Conservation (phyloP, 2,888 invertebrate genomes). For the Drosophila trichaetosa region DNA sequence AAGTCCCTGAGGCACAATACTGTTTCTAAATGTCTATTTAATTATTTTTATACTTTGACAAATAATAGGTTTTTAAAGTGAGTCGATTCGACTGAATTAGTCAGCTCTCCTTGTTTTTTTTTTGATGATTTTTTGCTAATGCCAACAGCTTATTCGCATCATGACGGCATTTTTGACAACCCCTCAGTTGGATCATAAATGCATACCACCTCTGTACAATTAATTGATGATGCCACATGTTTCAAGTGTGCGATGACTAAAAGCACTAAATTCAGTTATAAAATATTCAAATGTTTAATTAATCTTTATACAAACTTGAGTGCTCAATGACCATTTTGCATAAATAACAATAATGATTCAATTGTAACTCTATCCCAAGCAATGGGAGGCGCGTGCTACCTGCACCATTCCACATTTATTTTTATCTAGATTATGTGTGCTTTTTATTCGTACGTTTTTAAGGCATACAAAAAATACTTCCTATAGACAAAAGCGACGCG, state of each 20-base stretch:
- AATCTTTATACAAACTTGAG: constrained; percentile 22
- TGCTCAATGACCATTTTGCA: constrained; percentile 7
- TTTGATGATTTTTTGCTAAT: constrained; percentile 34
- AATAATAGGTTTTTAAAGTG: constrained; percentile 3
- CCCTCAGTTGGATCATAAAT: constrained; percentile 40
- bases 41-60: background rate
- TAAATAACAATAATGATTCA: constrained; percentile 45
- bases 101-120: constrained; percentile 37
- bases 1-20: background rate
- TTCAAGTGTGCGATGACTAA: constrained; percentile 44
- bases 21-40: background rate
- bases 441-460: background rate
- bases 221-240: constrained; percentile 74
- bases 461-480: constrained; percentile 29
- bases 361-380: constrained; percentile 19
- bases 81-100: constrained; percentile 13
- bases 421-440: constrained; percentile 3
- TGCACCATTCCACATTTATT: constrained; percentile 8
- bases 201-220: constrained; percentile 39
- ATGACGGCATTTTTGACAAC: constrained; percentile 39
- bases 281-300: constrained; percentile 45
- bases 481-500: constrained; percentile 32
- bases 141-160: constrained; percentile 19
- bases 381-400: constrained; percentile 21
- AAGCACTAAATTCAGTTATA: constrained; percentile 29